A percentile compares a stretch with the other conserved stretches of the same genome.
phyloP scores from a whole-genome alignment of 2,888 invertebrate genomes.

The Diplazon laetatorius region DNA sequence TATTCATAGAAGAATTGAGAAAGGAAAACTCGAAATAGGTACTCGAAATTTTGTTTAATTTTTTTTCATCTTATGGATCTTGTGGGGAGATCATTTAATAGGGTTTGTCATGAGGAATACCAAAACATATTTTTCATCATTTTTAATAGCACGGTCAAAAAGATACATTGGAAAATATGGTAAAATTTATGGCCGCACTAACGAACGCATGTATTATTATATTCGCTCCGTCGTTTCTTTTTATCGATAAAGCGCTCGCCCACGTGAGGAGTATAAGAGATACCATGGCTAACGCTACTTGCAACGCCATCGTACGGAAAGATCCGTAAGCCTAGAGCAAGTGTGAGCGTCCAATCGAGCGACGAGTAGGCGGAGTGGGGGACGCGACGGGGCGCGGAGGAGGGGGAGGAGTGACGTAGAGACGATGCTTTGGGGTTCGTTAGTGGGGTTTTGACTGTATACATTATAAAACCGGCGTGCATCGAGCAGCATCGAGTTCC shows the following conservation, averaged over 20 bases:
- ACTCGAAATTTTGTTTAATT: too few relatives aligned
- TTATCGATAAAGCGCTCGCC: neutral
- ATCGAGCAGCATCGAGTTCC: slow-evolving; percentile 26
- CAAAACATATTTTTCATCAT: too few relatives aligned
- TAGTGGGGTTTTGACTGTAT: slow-evolving; percentile 11
- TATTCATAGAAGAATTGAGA: too few relatives aligned
- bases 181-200: too few relatives aligned
- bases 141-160: too few relatives aligned
- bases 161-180: too few relatives aligned
- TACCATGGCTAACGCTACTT: neutral
- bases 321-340: neutral
- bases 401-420: neutral
- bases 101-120: too few relatives aligned
- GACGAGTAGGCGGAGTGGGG: neutral
- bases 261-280: neutral
- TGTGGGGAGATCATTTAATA: too few relatives aligned
- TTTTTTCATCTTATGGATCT: too few relatives aligned
- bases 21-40: too few relatives aligned
- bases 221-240: too few relatives aligned
- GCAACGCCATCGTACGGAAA: neutral
- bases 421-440: neutral
- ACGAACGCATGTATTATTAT: too few relatives aligned
- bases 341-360: slow-evolving; percentile 21
- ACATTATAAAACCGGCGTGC: slow-evolving; percentile 29
- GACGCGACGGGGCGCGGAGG: neutral